Base-by-base conservation (phyloP, 2,113 vertebrate genomes). In the Nipponia nippon region DNA sequence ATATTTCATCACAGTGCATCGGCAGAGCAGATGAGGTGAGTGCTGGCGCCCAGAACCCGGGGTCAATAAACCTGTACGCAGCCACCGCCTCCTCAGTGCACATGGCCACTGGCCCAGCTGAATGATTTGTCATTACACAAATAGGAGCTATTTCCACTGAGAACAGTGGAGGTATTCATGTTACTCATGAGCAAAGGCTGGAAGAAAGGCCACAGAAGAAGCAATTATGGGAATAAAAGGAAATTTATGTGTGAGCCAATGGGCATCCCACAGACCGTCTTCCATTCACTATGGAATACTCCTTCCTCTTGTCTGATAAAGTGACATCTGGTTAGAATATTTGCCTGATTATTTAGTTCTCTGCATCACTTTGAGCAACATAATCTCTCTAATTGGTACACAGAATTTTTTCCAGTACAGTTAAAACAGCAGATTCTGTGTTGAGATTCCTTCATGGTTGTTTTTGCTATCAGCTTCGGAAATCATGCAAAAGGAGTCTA, bases 371-470 rank as follows among this genome's bases (percentile, higher is more conserved):
- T 56, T 40, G 73, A 91, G 73, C 77, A 93, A 76, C 7, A 16
- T 84, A 94, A 96, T 94, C 95, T 97, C 81, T 87, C n/a, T 97
- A 96, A 96, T 96, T 91, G 93, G 71, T 71, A 34, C 27, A 19
- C 30, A 62, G 75, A 65, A 25, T 38, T 47, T 93, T 88, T 90
- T 59, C 77, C 52, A 40, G 42, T 42, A 7, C 29, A 44, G 56
- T 81, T 89, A 56, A 58, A 97, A 18, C 23, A 86, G 73, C 40
- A 93, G 62, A 85, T 23, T 86, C 44, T 80, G 18, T 38, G 58
- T 20, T 5, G 8, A n/a, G 27, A 29, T 42, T 65, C 61, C 40
- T 67, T 84, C 72, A 7, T 58, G 75, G 56, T n/a, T 83, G 46
- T 32, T 90, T 46, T 66, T 81, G 40, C 63, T 83, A 19, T 93